phyloP scores from a whole-genome alignment of 2,113 vertebrate species.

The Candoia aspera region DNA sequence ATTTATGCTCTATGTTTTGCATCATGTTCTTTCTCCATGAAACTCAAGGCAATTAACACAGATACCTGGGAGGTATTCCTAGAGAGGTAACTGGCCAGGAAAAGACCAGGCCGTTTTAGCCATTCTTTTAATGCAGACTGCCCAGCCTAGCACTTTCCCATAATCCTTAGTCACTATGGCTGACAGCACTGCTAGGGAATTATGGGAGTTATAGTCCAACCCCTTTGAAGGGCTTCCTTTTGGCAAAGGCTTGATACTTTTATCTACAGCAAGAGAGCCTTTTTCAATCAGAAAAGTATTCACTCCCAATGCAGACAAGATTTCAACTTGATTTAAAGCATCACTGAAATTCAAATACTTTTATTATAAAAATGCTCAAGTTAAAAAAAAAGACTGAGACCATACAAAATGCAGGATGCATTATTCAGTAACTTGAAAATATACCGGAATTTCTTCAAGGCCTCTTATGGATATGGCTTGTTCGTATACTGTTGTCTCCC shows the following conservation, averaged over 20 bases:
- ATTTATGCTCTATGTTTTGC: not conserved
- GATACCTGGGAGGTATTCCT: not conserved
- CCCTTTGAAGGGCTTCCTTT: not conserved
- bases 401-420: not conserved
- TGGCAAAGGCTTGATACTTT: not conserved
- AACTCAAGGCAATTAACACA: not conserved
- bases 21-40: not conserved
- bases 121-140: not conserved
- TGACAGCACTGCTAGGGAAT: not conserved
- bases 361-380: not conserved
- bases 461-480: not conserved
- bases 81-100: not conserved
- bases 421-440: not conserved
- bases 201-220: not conserved
- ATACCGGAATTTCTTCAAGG: not conserved
- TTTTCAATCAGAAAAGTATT: not conserved
- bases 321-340: not conserved
- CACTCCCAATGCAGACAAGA: not conserved
- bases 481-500: not conserved
- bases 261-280: not conserved
- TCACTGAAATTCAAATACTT: not conserved
- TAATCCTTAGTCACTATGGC: not conserved
- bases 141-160: too few species aligned
- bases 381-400: not conserved
- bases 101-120: not conserved